These are phyloP conservation scores for Deilephila porcellus DNA, from an alignment of 2,888 invertebrate species.

Conservation along the genomic window DNA sequence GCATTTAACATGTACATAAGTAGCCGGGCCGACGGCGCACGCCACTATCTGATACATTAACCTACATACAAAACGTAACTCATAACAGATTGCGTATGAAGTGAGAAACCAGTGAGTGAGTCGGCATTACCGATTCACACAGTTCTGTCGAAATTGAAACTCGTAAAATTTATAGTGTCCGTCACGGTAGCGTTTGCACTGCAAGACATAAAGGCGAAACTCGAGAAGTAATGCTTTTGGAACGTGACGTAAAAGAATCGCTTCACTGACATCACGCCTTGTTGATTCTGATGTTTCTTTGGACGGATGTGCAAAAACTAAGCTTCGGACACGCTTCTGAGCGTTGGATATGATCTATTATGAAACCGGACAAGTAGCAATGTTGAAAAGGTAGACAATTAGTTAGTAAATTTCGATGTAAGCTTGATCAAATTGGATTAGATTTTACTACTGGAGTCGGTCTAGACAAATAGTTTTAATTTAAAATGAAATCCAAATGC, in stretches of 20 bases:
- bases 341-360: slow-evolving; percentile 38
- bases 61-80: slow-evolving; percentile 72
- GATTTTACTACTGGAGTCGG: background rate
- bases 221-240: slow-evolving; percentile 35
- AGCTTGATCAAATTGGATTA: background rate
- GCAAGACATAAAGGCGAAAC: slow-evolving; percentile 52
- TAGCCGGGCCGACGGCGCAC: slow-evolving; percentile 16
- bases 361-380: slow-evolving; percentile 29
- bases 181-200: slow-evolving; percentile 47
- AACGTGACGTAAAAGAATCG: slow-evolving; percentile 52
- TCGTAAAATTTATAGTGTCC: slow-evolving; percentile 54
- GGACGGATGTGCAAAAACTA: slow-evolving; percentile 47
- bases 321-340: slow-evolving; percentile 40
- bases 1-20: slow-evolving; percentile 28
- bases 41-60: slow-evolving; percentile 71
- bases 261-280: slow-evolving; percentile 51
- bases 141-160: slow-evolving; percentile 75
- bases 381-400: background rate
- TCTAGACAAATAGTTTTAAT: slow-evolving; percentile 16
- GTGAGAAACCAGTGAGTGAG: slow-evolving; percentile 69
- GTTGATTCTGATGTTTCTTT: slow-evolving; percentile 41
- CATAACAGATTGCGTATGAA: slow-evolving; percentile 71
- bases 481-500: background rate
- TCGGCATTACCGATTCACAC: slow-evolving; percentile 64
- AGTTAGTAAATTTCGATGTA: background rate